These are phyloP conservation scores for Leptopilina boulardi DNA, from an alignment of 1,140 invertebrate species.

Conservation along the genomic window DNA sequence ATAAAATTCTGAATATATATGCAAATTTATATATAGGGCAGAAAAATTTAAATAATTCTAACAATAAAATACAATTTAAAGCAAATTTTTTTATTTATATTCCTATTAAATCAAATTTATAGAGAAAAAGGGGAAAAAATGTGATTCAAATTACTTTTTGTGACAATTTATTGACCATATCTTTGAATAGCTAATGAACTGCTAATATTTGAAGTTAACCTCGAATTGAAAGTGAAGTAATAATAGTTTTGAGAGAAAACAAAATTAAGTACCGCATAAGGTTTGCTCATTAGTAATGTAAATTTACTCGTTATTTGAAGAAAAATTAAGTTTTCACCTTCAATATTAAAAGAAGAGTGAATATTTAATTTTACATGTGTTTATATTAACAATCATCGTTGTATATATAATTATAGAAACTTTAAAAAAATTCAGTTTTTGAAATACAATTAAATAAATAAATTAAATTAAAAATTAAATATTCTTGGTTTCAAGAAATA, in stretches of 20 bases:
- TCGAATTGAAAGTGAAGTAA: not conserved
- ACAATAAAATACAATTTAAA: no score
- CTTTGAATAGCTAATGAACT: not conserved
- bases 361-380: not conserved
- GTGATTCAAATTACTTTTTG: not conserved
- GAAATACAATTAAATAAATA: no score
- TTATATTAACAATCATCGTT: not conserved
- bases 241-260: not conserved
- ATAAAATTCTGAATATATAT: no score
- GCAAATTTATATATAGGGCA: no score
- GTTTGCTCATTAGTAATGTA: not conserved
- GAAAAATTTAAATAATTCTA: no score
- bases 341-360: not conserved
- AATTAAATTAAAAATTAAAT: no score
- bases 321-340: not conserved
- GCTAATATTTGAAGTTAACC: not conserved
- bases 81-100: no score
- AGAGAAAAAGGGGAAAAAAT: no score
- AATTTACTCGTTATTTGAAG: not conserved
- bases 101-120: no score
- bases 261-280: not conserved
- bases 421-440: no score
- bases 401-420: no score
- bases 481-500: no score
- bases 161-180: not conserved